These are phyloP conservation scores for Cataglyphis albicans DNA, from an alignment of 2,888 invertebrate species.

Conservation along the genomic window DNA sequence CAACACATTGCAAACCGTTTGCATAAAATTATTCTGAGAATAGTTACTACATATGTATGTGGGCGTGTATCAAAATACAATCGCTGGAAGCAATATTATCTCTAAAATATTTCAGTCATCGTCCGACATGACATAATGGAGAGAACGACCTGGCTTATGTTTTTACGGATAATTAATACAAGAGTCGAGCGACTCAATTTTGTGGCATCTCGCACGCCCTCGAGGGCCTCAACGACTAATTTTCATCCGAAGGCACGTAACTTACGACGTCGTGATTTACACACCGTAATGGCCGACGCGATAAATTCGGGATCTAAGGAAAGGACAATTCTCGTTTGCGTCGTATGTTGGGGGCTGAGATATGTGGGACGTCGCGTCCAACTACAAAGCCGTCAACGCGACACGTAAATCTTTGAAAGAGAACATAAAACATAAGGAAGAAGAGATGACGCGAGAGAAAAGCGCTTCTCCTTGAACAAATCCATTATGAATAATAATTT, in stretches of 20 bases:
- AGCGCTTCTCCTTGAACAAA: slow-evolving; percentile 47
- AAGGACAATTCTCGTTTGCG: slow-evolving; percentile 74
- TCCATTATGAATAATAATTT: slow-evolving; percentile 39
- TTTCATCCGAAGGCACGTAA: slow-evolving; percentile 63
- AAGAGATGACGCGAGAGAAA: slow-evolving; percentile 54
- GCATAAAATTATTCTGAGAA: slow-evolving; percentile 14
- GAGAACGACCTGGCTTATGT: background rate
- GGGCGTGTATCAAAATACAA: background rate
- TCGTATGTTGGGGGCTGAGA: slow-evolving; percentile 65
- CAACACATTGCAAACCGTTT: background rate
- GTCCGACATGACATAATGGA: background rate
- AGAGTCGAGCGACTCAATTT: slow-evolving; percentile 39
- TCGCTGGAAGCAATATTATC: background rate
- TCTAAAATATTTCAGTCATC: slow-evolving; percentile 15
- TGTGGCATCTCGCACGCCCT: slow-evolving; percentile 38
- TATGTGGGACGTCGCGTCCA: slow-evolving; percentile 75
- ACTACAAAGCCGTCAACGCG: slow-evolving; percentile 81
- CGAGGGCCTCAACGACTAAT: slow-evolving; percentile 70
- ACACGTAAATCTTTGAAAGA: slow-evolving; percentile 77
- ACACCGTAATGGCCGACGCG: slow-evolving; percentile 69
- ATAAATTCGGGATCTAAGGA: slow-evolving; percentile 80
- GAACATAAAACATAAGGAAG: slow-evolving; percentile 52
- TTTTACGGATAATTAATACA: slow-evolving; percentile 39
- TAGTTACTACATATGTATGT: background rate
- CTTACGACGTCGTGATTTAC: slow-evolving; percentile 74